Conservation (phyloP, 2,888 invertebrate genomes). For the Arge pagana region DNA sequence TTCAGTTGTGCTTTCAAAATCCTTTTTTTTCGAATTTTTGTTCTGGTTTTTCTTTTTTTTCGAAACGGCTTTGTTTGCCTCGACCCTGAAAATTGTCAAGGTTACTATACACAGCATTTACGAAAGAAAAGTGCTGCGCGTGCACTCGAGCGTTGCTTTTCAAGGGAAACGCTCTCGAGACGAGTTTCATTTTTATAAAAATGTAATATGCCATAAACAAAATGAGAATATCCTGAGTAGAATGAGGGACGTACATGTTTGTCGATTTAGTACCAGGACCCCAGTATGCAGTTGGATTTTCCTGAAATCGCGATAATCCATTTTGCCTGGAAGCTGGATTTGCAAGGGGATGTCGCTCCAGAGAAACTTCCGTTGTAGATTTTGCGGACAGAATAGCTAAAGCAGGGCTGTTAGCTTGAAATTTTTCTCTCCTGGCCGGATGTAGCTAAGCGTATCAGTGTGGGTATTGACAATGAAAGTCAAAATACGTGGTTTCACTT, state of each 20-base stretch:
- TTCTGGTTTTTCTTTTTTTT: slow-evolving; percentile 15
- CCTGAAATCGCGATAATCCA: slow-evolving; percentile 79
- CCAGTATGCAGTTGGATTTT: slow-evolving; percentile 87
- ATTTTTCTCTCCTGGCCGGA: slow-evolving; percentile 69
- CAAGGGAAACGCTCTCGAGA: too few species aligned
- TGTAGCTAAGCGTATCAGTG: slow-evolving; percentile 52
- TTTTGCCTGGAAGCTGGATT: slow-evolving; percentile 79
- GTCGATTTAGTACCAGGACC: slow-evolving; percentile 86
- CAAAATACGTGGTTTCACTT: not conserved
- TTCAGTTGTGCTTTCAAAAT: too few species aligned
- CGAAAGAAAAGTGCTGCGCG: too few species aligned
- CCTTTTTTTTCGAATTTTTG: slow-evolving; percentile 11
- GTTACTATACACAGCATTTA: too few species aligned
- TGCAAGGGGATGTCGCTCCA: slow-evolving; percentile 69
- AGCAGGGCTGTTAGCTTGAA: slow-evolving; percentile 60
- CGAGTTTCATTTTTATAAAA: too few species aligned
- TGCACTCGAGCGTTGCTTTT: too few species aligned
- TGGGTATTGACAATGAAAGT: not conserved
- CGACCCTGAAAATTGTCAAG: slow-evolving; percentile 16
- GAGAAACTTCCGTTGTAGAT: slow-evolving; percentile 60
- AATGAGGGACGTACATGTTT: slow-evolving; percentile 67
- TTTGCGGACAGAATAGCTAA: slow-evolving; percentile 63
- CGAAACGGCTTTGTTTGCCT: slow-evolving; percentile 10
- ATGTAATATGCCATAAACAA: too few species aligned
- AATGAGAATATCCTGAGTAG: too few species aligned